Conservation (phyloP, 2,797 vertebrate species). For the Sebastes melanostomus region DNA sequence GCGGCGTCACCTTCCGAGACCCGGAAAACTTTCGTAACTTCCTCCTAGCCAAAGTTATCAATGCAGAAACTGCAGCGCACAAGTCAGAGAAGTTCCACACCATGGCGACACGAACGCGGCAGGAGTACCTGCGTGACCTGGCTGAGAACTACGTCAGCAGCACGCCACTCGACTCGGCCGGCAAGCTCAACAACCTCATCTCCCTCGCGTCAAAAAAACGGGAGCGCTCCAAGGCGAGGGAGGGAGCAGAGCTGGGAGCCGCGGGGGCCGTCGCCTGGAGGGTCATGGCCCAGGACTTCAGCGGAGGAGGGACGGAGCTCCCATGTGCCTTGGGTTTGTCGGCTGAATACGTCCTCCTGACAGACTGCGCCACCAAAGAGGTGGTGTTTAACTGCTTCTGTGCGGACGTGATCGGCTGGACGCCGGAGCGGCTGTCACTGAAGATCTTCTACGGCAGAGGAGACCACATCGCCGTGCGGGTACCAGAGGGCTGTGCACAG, state of each 20-base stretch:
- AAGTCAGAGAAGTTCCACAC: constrained; percentile 95
- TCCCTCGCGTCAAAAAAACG: constrained; percentile 91
- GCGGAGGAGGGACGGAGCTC: constrained; percentile 79
- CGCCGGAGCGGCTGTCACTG: constrained; percentile 82
- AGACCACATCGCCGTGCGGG: constrained; percentile 87
- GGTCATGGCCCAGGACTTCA: constrained; percentile 87
- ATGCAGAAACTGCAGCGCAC: constrained; percentile 92
- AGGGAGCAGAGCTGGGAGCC: constrained; percentile 85
- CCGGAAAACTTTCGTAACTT: constrained; percentile 90
- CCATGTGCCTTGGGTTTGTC: constrained; percentile 88
- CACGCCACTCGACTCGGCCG: constrained; percentile 86
- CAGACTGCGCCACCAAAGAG: constrained; percentile 87
- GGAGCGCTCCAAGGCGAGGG: constrained; percentile 86
- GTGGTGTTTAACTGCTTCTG: constrained; percentile 96
- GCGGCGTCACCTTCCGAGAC: constrained; percentile 86
- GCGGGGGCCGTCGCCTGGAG: constrained; percentile 88
- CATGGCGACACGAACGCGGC: constrained; percentile 93
- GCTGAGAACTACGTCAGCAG: constrained; percentile 90
- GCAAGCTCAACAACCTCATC: constrained; percentile 93
- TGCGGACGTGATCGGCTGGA: constrained; percentile 94
- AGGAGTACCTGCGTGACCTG: constrained; percentile 92
- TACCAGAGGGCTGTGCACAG: constrained; percentile 81
- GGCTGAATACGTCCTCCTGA: constrained; percentile 86
- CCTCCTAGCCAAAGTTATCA: constrained; percentile 93
- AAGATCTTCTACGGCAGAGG: constrained; percentile 92